Evolutionary conservation across 2,113 vertebrate genomes (phyloP), one percentile per base, ranked within the genome.

Genomic region (Chrysochloris asiatica): DNA sequence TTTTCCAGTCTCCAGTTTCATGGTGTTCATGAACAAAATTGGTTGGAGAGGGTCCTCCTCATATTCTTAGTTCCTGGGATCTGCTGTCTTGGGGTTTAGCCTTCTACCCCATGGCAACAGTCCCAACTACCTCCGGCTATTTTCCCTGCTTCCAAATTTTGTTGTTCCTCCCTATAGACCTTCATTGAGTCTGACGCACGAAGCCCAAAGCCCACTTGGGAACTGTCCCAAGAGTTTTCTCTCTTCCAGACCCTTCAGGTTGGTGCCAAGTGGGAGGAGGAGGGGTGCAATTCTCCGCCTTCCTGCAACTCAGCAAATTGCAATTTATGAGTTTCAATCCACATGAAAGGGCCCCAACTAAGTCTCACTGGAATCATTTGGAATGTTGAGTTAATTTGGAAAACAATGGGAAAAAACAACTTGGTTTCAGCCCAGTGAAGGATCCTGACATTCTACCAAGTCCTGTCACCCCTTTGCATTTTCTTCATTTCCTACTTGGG

Each of bases 341-440:
- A 96, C 95, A 96, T 95, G 95, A 96, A 95, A 96, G 91, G 26
- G 45, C 36, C 87, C 80, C 82, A 94, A 93, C 89, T 67, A 94
- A 95, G 88, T 73, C 93, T 93, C 89, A 88, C 93, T 54, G 87
- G 85, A 82, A 89, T 96, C 92, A 92, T 93, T 95, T 73, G 93
- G 95, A 95, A 96, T 96, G 91, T 72, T 89, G 96, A 92, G 86
- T 95, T 97, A 96, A 96, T 96, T 95, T 97, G 93, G 96, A 97
- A 97, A 96, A 95, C 77, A 95, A 94, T 83, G 48, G 67, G 83
- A 19, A 48, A 50, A 94, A 91, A 80, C 26, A 91, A 83, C 75
- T 95, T 91, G 81, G 91, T 94, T 95, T 91, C 67, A 89, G 73
- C 75, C 84, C 89, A 87, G 84, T 1, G 8, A 93, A 83, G 56